Conservation (phyloP, 2,888 invertebrate species). For the Polyommatus icarus region DNA sequence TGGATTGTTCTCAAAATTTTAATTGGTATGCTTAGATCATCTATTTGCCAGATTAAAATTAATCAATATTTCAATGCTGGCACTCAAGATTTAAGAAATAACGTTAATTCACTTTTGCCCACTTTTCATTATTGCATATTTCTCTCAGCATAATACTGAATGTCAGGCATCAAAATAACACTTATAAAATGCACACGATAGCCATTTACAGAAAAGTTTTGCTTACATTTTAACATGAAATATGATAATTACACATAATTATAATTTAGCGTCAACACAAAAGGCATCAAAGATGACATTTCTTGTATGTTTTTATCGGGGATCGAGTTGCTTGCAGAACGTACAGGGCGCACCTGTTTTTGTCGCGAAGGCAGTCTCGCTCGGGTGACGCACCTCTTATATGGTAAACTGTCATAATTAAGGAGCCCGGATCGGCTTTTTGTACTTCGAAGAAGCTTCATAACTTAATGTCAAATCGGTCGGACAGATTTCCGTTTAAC, state of each 20-base stretch:
- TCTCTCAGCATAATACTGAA: background rate
- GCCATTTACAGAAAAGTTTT: background rate
- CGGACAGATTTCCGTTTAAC: conserved; percentile 35
- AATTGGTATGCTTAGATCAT: background rate
- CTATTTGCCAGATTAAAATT: background rate
- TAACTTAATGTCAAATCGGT: conserved; percentile 65
- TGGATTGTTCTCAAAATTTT: conserved; percentile 21
- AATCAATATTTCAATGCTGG: background rate
- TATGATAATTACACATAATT: conserved; percentile 20
- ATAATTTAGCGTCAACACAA: conserved; percentile 17
- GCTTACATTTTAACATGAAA: conserved; percentile 7
- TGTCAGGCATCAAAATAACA: background rate
- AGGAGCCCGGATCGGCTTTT: conserved; percentile 64
- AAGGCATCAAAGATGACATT: conserved; percentile 46
- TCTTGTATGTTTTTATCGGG: conserved; percentile 58
- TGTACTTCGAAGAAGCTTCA: conserved; percentile 69
- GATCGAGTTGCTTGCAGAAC: conserved; percentile 63
- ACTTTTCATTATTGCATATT: background rate
- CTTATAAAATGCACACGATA: background rate
- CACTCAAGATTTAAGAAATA: background rate
- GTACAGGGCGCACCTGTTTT: conserved; percentile 60
- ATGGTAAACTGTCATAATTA: conserved; percentile 79
- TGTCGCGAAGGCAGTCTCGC: conserved; percentile 54
- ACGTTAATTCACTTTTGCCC: background rate
- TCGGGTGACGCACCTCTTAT: conserved; percentile 70